phyloP scores from a whole-genome alignment of 2,888 invertebrate genomes.

The Pseudanteris insignis region DNA sequence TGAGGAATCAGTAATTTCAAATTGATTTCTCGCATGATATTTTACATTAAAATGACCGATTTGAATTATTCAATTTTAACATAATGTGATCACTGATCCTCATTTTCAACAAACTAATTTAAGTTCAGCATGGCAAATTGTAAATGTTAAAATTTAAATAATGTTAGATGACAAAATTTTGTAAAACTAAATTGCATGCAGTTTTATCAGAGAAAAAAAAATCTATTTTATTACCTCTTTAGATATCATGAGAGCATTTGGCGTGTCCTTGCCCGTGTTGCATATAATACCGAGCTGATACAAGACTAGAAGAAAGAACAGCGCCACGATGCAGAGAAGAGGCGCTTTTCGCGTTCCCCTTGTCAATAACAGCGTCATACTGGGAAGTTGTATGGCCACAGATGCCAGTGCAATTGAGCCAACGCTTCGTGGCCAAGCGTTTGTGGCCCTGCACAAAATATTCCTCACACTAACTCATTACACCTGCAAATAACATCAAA shows the following conservation, averaged over 20 bases:
- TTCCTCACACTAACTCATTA: constrained; percentile 54
- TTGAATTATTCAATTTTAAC: no score
- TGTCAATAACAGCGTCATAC: constrained; percentile 64
- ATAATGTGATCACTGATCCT: no score
- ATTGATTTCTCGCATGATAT: no score
- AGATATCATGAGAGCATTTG: constrained; percentile 64
- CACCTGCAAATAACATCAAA: no score
- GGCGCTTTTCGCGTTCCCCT: constrained; percentile 65
- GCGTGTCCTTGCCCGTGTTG: constrained; percentile 54
- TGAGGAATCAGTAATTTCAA: constrained; percentile 13
- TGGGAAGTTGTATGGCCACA: constrained; percentile 28
- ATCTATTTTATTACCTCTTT: constrained; percentile 67
- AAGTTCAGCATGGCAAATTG: no score
- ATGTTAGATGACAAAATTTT: not conserved
- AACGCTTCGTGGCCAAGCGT: constrained; percentile 46
- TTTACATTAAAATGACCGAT: no score
- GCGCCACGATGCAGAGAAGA: constrained; percentile 62
- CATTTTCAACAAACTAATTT: no score
- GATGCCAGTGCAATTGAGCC: constrained; percentile 36
- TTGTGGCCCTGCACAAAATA: constrained; percentile 41
- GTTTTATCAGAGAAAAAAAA: constrained; percentile 9
- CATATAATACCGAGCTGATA: constrained; percentile 67
- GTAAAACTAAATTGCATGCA: not conserved
- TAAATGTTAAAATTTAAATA: not conserved
- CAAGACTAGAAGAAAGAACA: constrained; percentile 63